Evolutionary conservation across 2,113 vertebrate genomes (phyloP), one percentile per base, ranked within the genome.

Genomic region (Chaetorhynchus papuensis): DNA sequence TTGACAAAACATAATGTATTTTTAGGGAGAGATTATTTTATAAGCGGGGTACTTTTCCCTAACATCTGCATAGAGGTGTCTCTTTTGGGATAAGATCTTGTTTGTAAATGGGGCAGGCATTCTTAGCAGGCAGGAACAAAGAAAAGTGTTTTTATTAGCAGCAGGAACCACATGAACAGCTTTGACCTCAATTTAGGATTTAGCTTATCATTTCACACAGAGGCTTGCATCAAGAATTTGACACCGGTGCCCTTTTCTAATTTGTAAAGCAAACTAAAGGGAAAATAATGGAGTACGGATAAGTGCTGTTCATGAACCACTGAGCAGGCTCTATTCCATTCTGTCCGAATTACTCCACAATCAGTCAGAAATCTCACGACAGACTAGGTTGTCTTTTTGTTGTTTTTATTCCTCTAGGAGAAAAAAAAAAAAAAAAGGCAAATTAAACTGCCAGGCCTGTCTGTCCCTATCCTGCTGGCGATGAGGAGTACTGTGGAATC

Each of bases 261-360:
- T 97, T 95, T 95, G 96, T 96, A 97, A 97, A 97, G 96, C 97
- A 97, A 98, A 98, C 97, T 97, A 96, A 84, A 83, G 87, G 90
- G 94, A 61, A 97, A 96, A 96, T 94, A 89, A 95, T 96, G 94
- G 93, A 96, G 93, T 96, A 97, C 11, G 80, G 96, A 93, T 94
- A 94, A 96, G 97, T 97, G 90, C 92, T 92, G 94, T 97, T 97
- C 96, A 97, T 96, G 97, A 97, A 89, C 95, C 94, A 95, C 94
- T 96, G 97, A 95, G 94, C 96, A 95, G 93, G 91, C 95, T 96
- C 90, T 95, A 97, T 96, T 93, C 96, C 92, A 44, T 56, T 97
- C 96, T 96, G 97, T 56, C 93, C 83, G 93, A 94, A 97, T 97
- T 97, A 97, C 94, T 86, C 94, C 79, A 96, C 95, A 95, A 94